Evolutionary conservation across 2,888 invertebrate genomes (phyloP).

Genomic region (Bedellia somnulentella): DNA sequence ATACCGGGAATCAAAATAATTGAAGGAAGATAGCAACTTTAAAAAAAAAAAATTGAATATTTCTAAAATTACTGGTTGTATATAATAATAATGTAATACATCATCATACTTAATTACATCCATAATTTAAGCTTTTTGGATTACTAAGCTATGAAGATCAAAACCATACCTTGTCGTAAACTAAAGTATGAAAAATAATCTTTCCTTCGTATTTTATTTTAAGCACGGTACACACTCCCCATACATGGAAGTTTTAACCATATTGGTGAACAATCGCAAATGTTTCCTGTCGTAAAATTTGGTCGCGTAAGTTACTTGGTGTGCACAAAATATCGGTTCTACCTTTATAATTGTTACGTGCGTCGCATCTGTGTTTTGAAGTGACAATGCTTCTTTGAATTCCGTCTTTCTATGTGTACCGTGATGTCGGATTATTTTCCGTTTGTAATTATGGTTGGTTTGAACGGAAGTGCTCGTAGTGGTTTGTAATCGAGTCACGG

Average conservation of each 20-base stretch:
- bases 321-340: slow-evolving; percentile 42
- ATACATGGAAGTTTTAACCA: slow-evolving; percentile 50
- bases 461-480: slow-evolving; percentile 43
- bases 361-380: slow-evolving; percentile 20
- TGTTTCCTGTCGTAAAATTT: slow-evolving; percentile 57
- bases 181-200: too few relatives aligned
- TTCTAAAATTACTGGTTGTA: too few relatives aligned
- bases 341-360: slow-evolving; percentile 53
- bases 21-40: too few relatives aligned
- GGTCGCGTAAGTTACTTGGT: slow-evolving; percentile 46
- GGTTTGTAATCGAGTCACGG: slow-evolving; percentile 49
- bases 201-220: too few relatives aligned
- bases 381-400: slow-evolving; percentile 13
- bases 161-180: too few relatives aligned
- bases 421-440: slow-evolving; percentile 51
- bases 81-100: too few relatives aligned
- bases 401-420: slow-evolving; percentile 18
- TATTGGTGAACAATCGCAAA: slow-evolving; percentile 53
- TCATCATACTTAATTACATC: too few relatives aligned
- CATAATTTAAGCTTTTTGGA: too few relatives aligned
- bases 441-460: slow-evolving; percentile 47
- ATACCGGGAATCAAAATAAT: too few relatives aligned
- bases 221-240: too few relatives aligned
- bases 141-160: too few relatives aligned
- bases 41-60: too few relatives aligned